Evolutionary conservation across 1,140 invertebrate species (phyloP).

Genomic region (Drosophila miranda): DNA sequence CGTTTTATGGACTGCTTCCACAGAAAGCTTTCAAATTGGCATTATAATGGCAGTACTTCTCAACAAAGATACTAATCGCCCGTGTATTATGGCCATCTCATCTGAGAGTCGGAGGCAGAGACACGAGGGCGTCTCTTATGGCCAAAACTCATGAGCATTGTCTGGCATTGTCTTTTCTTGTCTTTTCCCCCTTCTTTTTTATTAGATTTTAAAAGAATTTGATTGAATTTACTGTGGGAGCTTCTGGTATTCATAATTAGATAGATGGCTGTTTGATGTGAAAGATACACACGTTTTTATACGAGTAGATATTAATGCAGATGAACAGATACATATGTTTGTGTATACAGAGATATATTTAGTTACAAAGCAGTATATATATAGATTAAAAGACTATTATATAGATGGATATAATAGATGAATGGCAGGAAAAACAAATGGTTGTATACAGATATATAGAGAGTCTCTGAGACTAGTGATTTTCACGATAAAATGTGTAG

Average conservation of each 20-base stretch:
- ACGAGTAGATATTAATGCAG: conserved; percentile 30
- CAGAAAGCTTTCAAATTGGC: conserved; percentile 74
- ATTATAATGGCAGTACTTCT: conserved; percentile 77
- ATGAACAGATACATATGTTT: not conserved
- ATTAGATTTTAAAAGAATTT: conserved; percentile 52
- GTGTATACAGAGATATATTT: not conserved
- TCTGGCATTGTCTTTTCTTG: conserved; percentile 21
- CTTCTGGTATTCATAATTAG: conserved; percentile 35
- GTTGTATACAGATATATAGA: too few relatives aligned
- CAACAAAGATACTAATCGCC: conserved; percentile 75
- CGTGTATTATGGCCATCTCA: conserved; percentile 59
- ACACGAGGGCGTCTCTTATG: conserved; percentile 66
- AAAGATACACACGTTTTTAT: not conserved
- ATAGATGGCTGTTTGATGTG: conserved; percentile 23
- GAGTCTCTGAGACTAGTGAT: too few relatives aligned
- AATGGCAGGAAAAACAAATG: too few relatives aligned
- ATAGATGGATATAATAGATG: too few relatives aligned
- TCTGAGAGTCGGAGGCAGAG: conserved; percentile 7
- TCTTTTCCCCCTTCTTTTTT: conserved; percentile 39
- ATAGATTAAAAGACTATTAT: too few relatives aligned
- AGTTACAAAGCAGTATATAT: too few relatives aligned
- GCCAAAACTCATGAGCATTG: conserved; percentile 68
- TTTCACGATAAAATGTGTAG: too few relatives aligned
- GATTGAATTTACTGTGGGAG: conserved; percentile 62
- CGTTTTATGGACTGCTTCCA: conserved; percentile 72